Conservation (phyloP, 2,888 invertebrate species). For the Callyntrura sp. region DNA sequence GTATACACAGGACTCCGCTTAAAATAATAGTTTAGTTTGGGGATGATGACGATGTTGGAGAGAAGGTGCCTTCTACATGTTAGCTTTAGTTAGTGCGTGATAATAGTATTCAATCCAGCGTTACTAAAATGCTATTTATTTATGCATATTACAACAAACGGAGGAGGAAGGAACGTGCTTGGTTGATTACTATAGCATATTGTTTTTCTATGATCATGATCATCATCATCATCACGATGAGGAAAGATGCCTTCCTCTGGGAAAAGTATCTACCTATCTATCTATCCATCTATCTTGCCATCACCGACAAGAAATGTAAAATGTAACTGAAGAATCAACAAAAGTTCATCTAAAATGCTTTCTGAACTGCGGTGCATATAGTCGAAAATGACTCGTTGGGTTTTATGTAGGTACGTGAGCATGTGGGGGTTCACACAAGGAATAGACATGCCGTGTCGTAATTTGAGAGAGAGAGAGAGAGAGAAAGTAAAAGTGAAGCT, state of each 20-base stretch:
- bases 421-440: too few relatives aligned
- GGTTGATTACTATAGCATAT: slow-evolving; percentile 12
- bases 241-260: slow-evolving; percentile 5
- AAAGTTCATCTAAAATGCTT: slow-evolving; percentile 32
- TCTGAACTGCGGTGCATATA: slow-evolving; percentile 10
- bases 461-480: too few relatives aligned
- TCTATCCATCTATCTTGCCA: neutral
- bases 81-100: too few relatives aligned
- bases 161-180: neutral
- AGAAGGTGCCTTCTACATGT: too few relatives aligned
- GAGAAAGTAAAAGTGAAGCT: neutral
- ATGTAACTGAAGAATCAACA: slow-evolving; percentile 57
- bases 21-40: too few relatives aligned
- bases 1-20: too few relatives aligned
- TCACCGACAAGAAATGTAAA: neutral
- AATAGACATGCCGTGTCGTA: too few relatives aligned
- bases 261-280: neutral
- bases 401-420: too few relatives aligned
- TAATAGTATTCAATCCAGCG: slow-evolving; percentile 27
- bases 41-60: too few relatives aligned
- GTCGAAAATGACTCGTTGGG: slow-evolving; percentile 17
- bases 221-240: too few relatives aligned
- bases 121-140: slow-evolving; percentile 29
- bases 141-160: slow-evolving; percentile 1
- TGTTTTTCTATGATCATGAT: neutral